Evolutionary conservation across 2,797 vertebrate genomes (phyloP), one percentile per base, ranked within the genome.

Genomic region (Craterocephalus amniculus): DNA sequence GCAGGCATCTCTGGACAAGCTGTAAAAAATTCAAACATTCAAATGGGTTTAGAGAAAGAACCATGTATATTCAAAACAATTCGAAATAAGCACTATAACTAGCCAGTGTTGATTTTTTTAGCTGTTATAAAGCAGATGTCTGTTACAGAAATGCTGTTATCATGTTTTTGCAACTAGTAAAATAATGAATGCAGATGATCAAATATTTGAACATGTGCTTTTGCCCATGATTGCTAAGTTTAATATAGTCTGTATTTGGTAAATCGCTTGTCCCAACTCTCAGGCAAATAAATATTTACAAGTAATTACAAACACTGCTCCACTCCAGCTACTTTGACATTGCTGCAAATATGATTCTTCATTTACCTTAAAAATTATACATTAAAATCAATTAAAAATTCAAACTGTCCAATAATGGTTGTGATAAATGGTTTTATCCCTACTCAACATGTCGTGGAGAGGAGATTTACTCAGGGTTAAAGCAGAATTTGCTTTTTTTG

Each of bases 11-110:
- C 76, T 59, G 83, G 38, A 72, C 26, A 71, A 78, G 76, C 76
- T 83, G 67, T 83, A 76, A 72, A 71, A 26, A 82, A 70, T 52
- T 54, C 32, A n/a, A n/a, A 4, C 12, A 20, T 13, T 13, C 11
- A 13, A 34, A 60, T n/a, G 2, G 18, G n/a, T n/a, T 52, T 26
- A 26, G 8, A 51, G 38, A 40, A 51, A 26, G 24, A 51, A 2
- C 49, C 4, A 27, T 6, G 38, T 22, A 32, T 1, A 13, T 49
- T 34, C 11, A 29, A 64, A 63, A 14, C 36, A 7, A 49, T 11
- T 8, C 4, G 48, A 24, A 26, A 26, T 12, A 5, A 24, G 11
- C 20, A 22, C 22, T 12, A 14, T 51, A 26, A 51, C 10, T 51
- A 14, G 43, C 24, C 12, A 51, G n/a, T 51, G 48, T 18, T 18